phyloP scores from a whole-genome alignment of 2,113 vertebrate species.

The Silurus glanis region DNA sequence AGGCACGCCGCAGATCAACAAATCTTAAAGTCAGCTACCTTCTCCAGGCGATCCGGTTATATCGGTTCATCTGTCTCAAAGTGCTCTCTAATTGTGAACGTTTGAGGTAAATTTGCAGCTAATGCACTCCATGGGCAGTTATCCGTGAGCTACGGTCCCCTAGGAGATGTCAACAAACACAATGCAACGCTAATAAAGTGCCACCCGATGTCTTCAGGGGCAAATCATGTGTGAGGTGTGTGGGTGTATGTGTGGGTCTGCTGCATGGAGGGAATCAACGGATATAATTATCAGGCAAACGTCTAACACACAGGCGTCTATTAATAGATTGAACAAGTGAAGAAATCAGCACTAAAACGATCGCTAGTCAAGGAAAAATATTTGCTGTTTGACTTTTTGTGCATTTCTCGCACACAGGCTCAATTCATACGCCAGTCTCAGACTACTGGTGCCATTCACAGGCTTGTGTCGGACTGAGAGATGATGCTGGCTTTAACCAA shows the following conservation, averaged over 20 bases:
- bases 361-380: constrained; percentile 47
- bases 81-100: constrained; percentile 65
- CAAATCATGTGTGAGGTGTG: neutral
- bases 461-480: constrained; percentile 38
- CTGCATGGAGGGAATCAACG: constrained; percentile 1
- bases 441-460: constrained; percentile 56
- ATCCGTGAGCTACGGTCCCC: constrained; percentile 65
- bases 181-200: constrained; percentile 8
- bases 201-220: neutral
- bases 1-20: constrained; percentile 25
- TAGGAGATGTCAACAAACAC: constrained; percentile 59
- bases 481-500: neutral
- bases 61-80: constrained; percentile 70
- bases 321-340: neutral
- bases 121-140: constrained; percentile 71
- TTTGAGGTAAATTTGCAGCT: constrained; percentile 68
- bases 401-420: constrained; percentile 68
- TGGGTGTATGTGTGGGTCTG: neutral
- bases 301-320: neutral
- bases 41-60: constrained; percentile 57
- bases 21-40: neutral
- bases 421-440: constrained; percentile 65
- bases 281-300: constrained; percentile 2
- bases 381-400: constrained; percentile 67
- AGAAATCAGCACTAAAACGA: constrained; percentile 49